Conservation (phyloP, 2,113 vertebrate genomes). For the Actenoides lindsayi region DNA sequence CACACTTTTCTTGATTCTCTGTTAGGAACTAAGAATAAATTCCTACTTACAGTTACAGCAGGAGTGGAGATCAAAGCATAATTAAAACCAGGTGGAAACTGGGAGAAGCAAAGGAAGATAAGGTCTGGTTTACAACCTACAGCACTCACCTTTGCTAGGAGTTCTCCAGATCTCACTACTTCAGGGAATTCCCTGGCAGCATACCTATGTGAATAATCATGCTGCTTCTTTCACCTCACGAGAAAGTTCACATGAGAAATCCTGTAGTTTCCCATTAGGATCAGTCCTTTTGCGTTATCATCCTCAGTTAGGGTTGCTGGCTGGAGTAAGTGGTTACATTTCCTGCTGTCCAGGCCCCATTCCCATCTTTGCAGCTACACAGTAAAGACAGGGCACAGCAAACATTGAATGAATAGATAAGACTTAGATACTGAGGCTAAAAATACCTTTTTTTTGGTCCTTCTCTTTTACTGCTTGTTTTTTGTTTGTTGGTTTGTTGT, state of each 20-base stretch:
- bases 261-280: background rate
- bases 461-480: background rate
- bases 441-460: background rate
- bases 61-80: background rate
- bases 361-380: background rate
- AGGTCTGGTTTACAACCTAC: background rate
- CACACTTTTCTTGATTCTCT: background rate
- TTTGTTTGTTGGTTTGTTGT: background rate
- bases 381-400: background rate
- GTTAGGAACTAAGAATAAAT: background rate
- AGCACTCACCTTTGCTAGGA: background rate
- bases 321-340: background rate
- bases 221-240: background rate
- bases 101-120: background rate
- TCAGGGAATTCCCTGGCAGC: constrained; percentile 1
- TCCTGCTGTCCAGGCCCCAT: background rate
- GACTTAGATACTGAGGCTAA: background rate
- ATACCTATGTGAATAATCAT: background rate
- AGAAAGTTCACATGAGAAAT: background rate
- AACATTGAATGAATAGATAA: background rate
- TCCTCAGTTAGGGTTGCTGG: background rate
- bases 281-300: background rate
- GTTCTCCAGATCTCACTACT: background rate
- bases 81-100: background rate
- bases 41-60: background rate